Conservation (phyloP, 2,888 invertebrate species). For the Phanerotoma sp. region DNA sequence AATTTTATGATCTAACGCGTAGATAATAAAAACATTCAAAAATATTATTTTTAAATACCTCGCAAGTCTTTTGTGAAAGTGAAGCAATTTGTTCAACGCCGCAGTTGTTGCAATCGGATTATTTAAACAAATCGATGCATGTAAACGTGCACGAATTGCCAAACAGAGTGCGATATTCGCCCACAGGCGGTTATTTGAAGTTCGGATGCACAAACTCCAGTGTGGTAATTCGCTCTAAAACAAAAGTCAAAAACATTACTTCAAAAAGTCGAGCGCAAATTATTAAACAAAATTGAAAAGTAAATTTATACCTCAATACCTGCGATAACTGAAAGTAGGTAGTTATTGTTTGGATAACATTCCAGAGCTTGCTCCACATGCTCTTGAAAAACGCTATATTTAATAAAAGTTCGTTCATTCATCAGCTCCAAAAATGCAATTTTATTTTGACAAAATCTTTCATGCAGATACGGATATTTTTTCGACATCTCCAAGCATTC, state of each 20-base stretch:
- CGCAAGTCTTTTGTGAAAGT: slow-evolving; percentile 45
- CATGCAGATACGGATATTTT: slow-evolving; percentile 45
- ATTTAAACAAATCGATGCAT: slow-evolving; percentile 35
- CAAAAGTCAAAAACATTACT: neutral
- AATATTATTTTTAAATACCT: slow-evolving; percentile 36
- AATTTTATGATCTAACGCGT: too few species aligned
- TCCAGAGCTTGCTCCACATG: slow-evolving; percentile 39
- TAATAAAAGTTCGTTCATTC: slow-evolving; percentile 30
- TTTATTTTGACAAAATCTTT: slow-evolving; percentile 58
- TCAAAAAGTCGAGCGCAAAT: neutral
- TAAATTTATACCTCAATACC: slow-evolving; percentile 56
- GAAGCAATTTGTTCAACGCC: slow-evolving; percentile 47
- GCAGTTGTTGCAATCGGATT: slow-evolving; percentile 39
- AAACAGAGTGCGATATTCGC: slow-evolving; percentile 46
- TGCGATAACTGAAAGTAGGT: slow-evolving; percentile 60
- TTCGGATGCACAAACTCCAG: slow-evolving; percentile 60
- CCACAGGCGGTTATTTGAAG: slow-evolving; percentile 39
- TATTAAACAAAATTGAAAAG: neutral
- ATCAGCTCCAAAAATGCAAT: slow-evolving; percentile 47
- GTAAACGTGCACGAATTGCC: slow-evolving; percentile 45
- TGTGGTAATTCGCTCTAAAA: slow-evolving; percentile 57
- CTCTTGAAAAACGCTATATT: slow-evolving; percentile 30
- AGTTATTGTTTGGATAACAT: slow-evolving; percentile 64
- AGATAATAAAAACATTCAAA: neutral
- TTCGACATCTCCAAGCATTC: slow-evolving; percentile 43